Evolutionary conservation across 2,888 invertebrate genomes (phyloP).

Genomic region (Oxyteleia sp.): DNA sequence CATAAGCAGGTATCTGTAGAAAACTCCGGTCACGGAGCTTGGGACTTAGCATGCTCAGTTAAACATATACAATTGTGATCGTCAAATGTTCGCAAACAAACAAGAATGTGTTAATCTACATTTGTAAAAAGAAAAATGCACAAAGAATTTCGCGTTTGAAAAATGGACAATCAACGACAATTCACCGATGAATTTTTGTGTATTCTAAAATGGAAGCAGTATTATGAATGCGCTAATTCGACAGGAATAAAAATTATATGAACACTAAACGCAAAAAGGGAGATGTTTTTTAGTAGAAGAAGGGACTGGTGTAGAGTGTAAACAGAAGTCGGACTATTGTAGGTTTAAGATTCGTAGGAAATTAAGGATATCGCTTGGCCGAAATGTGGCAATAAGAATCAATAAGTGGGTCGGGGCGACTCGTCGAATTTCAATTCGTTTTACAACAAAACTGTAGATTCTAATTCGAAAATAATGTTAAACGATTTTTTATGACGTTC

Average conservation of each 20-base stretch:
- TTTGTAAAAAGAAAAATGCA: constrained; percentile 78
- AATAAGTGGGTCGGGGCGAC: constrained; percentile 27
- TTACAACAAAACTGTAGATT: no score
- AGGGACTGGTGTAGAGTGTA: constrained; percentile 23
- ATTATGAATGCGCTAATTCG: constrained; percentile 80
- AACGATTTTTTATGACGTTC: no score
- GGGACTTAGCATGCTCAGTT: constrained; percentile 88
- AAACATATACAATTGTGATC: constrained; percentile 85
- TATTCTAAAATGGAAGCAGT: constrained; percentile 81
- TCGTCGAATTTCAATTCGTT: not conserved
- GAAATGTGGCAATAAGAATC: constrained; percentile 59
- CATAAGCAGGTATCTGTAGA: constrained; percentile 78
- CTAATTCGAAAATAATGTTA: no score
- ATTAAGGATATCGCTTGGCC: constrained; percentile 43
- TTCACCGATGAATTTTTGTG: constrained; percentile 79
- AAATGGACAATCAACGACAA: constrained; percentile 86
- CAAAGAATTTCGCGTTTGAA: constrained; percentile 87
- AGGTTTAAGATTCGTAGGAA: constrained; percentile 47
- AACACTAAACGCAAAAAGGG: constrained; percentile 32
- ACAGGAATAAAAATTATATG: constrained; percentile 20
- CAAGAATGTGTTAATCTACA: constrained; percentile 68
- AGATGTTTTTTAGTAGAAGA: constrained; percentile 6
- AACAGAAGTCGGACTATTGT: constrained; percentile 39
- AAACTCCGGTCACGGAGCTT: constrained; percentile 87
- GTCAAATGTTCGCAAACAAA: constrained; percentile 77